A percentile compares a stretch with the other conserved stretches of the same genome.
phyloP scores from a whole-genome alignment of 2,888 invertebrate species.

The Folsomia candida region DNA sequence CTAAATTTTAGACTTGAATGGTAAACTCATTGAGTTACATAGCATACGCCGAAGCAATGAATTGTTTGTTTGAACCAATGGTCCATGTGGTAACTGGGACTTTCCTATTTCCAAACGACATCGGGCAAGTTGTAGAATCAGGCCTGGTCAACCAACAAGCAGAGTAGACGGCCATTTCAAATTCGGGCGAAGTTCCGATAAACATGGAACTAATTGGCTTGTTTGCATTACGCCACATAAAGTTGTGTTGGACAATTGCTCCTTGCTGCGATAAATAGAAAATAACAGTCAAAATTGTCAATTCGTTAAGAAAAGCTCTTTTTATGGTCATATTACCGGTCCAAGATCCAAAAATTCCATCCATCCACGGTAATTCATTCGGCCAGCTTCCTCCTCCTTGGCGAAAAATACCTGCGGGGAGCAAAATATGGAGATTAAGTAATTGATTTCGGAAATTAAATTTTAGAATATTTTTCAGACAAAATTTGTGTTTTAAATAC shows the following conservation, averaged over 20 bases:
- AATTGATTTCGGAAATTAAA: no score
- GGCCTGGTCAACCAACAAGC: slow-evolving; percentile 77
- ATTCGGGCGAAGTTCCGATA: slow-evolving; percentile 83
- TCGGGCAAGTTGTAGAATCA: slow-evolving; percentile 67
- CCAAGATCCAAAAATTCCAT: slow-evolving; percentile 64
- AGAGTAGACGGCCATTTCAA: slow-evolving; percentile 86
- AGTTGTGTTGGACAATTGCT: slow-evolving; percentile 68
- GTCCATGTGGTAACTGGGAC: slow-evolving; percentile 60
- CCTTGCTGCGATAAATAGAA: slow-evolving; percentile 71
- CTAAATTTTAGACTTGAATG: no score
- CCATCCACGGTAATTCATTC: slow-evolving; percentile 75
- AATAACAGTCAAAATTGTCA: no score
- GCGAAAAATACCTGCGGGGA: no score
- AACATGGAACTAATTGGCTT: slow-evolving; percentile 78
- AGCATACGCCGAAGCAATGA: not conserved
- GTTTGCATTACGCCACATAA: slow-evolving; percentile 67
- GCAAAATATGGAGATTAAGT: no score
- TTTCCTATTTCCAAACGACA: slow-evolving; percentile 68
- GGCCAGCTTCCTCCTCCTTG: slow-evolving; percentile 68
- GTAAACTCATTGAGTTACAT: no score
- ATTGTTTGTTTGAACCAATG: not conserved
- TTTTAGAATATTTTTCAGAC: no score
- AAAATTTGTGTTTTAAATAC: no score
- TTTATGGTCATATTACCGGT: slow-evolving; percentile 17
- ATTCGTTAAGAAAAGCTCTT: no score